Conservation (phyloP, 2,888 invertebrate genomes). For the Heliconius erato region DNA sequence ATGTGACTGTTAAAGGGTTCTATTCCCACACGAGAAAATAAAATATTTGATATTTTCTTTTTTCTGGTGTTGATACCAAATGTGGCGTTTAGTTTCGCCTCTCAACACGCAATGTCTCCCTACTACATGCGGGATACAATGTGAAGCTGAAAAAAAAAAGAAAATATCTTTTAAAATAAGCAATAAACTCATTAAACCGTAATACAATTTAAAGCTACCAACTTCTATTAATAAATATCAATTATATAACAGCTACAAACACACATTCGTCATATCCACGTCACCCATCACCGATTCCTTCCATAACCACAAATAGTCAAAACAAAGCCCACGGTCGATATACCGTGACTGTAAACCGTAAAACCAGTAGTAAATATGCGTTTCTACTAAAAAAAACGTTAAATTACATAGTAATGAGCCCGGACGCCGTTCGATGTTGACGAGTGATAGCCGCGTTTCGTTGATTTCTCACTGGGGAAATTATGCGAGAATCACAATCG, state of each 20-base stretch:
- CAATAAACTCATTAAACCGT: background rate
- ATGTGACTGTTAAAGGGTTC: too few species aligned
- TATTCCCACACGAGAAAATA: too few species aligned
- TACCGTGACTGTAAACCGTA: conserved; percentile 82
- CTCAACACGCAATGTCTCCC: too few species aligned
- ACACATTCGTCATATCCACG: background rate
- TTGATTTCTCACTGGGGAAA: conserved; percentile 82
- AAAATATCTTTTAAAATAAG: background rate
- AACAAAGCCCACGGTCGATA: conserved; percentile 72
- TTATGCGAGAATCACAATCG: conserved; percentile 33
- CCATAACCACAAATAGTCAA: conserved; percentile 38
- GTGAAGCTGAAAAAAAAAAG: too few species aligned
- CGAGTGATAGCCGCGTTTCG: conserved; percentile 61
- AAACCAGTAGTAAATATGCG: conserved; percentile 72
- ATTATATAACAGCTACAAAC: background rate
- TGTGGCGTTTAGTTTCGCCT: too few species aligned
- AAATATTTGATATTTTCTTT: too few species aligned
- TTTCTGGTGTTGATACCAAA: too few species aligned
- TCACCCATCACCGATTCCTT: background rate
- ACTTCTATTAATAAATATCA: background rate
- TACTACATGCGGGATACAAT: too few species aligned
- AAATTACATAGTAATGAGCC: conserved; percentile 82
- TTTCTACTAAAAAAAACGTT: conserved; percentile 77
- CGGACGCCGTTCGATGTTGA: conserved; percentile 76
- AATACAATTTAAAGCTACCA: background rate